Conservation (phyloP, 2,797 vertebrate species). For the Lagorchestes hirsutus region DNA sequence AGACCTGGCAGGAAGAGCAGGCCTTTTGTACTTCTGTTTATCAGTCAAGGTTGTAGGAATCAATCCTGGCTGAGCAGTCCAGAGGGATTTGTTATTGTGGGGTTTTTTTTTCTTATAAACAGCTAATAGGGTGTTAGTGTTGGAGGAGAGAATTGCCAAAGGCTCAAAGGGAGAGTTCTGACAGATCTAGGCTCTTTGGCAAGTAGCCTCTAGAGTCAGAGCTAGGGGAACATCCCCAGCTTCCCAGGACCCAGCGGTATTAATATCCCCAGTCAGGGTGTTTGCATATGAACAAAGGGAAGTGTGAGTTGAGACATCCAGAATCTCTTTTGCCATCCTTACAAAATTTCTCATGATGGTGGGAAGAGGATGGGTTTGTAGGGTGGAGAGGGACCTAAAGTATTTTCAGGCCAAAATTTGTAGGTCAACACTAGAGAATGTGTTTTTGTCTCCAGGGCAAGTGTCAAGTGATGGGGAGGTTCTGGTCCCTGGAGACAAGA, state of each 20-base stretch:
- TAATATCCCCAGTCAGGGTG: neutral
- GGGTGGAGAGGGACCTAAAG: neutral
- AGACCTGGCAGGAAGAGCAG: neutral
- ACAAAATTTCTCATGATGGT: neutral
- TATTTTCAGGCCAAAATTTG: slow-evolving; percentile 29
- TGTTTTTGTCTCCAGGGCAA: neutral
- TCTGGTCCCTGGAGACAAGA: neutral
- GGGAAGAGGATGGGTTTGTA: neutral
- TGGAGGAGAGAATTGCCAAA: neutral
- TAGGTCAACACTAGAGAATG: slow-evolving; percentile 47
- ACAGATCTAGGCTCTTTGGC: neutral
- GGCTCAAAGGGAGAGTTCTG: neutral
- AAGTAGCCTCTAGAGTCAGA: neutral
- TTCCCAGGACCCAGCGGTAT: neutral
- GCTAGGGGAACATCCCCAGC: neutral
- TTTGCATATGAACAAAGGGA: neutral
- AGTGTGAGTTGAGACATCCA: neutral
- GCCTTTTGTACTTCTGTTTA: neutral
- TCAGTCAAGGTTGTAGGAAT: neutral
- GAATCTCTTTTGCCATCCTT: neutral
- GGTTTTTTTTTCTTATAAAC: neutral
- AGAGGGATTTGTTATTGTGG: neutral
- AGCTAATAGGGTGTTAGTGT: neutral
- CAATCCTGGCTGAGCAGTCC: neutral
- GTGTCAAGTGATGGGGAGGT: neutral